These are phyloP conservation scores for Pediacus dermestoides DNA, from an alignment of 2,888 invertebrate species.

Conservation along the genomic window DNA sequence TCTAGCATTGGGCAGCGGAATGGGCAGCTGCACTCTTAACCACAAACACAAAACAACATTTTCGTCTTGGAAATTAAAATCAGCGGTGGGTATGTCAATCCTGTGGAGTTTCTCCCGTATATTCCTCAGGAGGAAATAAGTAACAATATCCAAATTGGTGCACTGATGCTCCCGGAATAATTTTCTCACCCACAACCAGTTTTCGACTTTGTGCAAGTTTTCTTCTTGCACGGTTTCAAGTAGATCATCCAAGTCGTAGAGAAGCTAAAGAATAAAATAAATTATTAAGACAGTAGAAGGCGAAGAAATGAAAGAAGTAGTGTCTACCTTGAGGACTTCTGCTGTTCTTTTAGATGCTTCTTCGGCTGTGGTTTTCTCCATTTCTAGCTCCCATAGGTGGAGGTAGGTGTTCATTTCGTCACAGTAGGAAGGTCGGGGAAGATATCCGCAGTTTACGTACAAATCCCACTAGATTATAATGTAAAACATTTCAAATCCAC, in stretches of 20 bases:
- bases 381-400: conserved; percentile 52
- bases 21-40: conserved; percentile 50
- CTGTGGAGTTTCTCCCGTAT: conserved; percentile 50
- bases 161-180: conserved; percentile 49
- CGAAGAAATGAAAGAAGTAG: conserved; percentile 3
- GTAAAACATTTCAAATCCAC: conserved; percentile 8
- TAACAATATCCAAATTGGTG: conserved; percentile 50
- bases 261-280: conserved; percentile 30
- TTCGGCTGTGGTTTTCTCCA: conserved; percentile 46
- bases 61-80: conserved; percentile 45
- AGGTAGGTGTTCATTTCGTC: conserved; percentile 55
- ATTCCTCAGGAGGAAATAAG: conserved; percentile 51
- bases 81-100: conserved; percentile 50
- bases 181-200: conserved; percentile 41
- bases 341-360: conserved; percentile 47
- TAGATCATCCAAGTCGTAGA: conserved; percentile 36
- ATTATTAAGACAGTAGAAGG: conserved; percentile 9
- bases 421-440: conserved; percentile 53
- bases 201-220: conserved; percentile 25
- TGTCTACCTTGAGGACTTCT: conserved; percentile 47
- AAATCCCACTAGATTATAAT: conserved; percentile 59
- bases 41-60: conserved; percentile 51
- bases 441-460: conserved; percentile 54
- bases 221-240: conserved; percentile 37
- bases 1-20: conserved; percentile 43